These are phyloP conservation scores for Callipepla squamata DNA, from an alignment of 2,113 vertebrate genomes.

Conservation along the genomic window DNA sequence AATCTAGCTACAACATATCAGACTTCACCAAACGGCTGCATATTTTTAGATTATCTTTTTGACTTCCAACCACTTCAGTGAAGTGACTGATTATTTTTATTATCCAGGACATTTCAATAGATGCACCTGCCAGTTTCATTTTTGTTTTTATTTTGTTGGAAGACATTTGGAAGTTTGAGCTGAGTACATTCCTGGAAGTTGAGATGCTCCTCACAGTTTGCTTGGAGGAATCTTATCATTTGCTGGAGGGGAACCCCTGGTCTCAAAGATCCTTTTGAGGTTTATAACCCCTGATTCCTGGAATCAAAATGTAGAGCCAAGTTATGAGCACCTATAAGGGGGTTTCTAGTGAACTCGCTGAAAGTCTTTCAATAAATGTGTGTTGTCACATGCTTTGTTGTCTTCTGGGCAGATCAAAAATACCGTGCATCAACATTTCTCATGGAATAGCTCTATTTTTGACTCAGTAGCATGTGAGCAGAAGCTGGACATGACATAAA, in stretches of 20 bases:
- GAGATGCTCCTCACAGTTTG: conserved; percentile 15
- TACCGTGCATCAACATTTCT: conserved; percentile 3
- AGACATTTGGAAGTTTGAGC: conserved; percentile 49
- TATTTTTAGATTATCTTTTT: conserved; percentile 30
- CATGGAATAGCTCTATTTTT: conserved; percentile 48
- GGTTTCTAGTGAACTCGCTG: background rate
- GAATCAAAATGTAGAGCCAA: background rate
- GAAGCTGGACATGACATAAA: conserved; percentile 49
- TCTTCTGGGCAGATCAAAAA: conserved; percentile 45
- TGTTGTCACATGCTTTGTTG: conserved; percentile 34
- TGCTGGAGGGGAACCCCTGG: background rate
- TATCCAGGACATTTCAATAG: background rate
- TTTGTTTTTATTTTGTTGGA: conserved; percentile 4
- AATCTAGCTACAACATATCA: background rate
- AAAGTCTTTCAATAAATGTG: background rate
- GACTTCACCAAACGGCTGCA: background rate
- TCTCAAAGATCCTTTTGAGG: conserved; percentile 29
- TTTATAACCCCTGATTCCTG: conserved; percentile 35
- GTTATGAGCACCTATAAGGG: conserved; percentile 4
- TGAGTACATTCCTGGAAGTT: conserved; percentile 11
- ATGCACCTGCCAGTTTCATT: conserved; percentile 63
- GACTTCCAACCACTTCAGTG: conserved; percentile 28
- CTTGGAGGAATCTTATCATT: conserved; percentile 25
- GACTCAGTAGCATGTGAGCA: conserved; percentile 23
- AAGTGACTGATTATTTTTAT: conserved; percentile 19